Conservation (phyloP, 2,888 invertebrate species). For the Ditula angustiorana region DNA sequence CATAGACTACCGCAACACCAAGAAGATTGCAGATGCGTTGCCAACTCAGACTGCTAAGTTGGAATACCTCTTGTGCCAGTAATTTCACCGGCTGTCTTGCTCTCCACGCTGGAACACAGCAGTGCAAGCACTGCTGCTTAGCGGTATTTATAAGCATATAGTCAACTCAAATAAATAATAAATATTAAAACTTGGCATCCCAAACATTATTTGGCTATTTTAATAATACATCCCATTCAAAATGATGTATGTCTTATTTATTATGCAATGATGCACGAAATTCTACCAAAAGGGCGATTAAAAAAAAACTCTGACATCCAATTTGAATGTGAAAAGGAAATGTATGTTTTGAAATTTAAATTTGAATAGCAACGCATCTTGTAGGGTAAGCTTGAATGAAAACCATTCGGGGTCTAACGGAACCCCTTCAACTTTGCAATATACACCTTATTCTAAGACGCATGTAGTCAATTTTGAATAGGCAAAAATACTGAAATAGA, state of each 20-base stretch:
- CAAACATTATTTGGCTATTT: too few species aligned
- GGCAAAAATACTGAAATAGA: too few species aligned
- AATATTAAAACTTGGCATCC: too few species aligned
- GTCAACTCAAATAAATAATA: too few species aligned
- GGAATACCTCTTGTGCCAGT: too few species aligned
- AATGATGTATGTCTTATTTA: neutral
- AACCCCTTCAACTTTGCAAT: neutral
- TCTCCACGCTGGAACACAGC: too few species aligned
- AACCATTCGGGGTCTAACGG: conserved; percentile 44
- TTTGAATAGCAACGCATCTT: conserved; percentile 33
- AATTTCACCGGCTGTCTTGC: too few species aligned
- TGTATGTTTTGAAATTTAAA: conserved; percentile 33
- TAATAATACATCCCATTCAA: neutral
- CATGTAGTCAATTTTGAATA: neutral
- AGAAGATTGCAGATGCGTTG: too few species aligned
- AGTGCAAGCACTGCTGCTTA: too few species aligned
- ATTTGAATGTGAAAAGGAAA: conserved; percentile 36
- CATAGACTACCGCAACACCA: too few species aligned
- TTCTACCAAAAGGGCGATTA: conserved; percentile 21
- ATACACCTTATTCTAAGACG: neutral
- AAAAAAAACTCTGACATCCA: neutral
- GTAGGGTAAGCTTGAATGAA: conserved; percentile 3
- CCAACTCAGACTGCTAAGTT: too few species aligned
- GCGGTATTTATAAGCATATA: too few species aligned
- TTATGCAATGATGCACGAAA: neutral